phyloP scores from a whole-genome alignment of 2,113 vertebrate species.

The Serranochromis macrocephalus region DNA sequence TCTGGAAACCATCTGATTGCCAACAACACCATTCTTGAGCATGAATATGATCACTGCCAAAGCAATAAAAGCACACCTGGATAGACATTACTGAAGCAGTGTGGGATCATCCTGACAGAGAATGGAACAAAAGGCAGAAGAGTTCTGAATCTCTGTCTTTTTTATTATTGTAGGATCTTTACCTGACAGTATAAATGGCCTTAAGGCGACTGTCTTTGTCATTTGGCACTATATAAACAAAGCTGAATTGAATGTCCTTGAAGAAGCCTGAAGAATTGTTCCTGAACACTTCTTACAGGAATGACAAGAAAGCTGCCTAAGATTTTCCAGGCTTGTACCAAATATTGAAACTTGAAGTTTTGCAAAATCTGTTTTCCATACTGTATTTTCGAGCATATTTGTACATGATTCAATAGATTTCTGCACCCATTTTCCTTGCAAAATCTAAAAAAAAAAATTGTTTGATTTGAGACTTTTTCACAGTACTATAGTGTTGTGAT shows the following conservation, averaged over 20 bases:
- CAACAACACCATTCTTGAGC: background rate
- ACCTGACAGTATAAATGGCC: background rate
- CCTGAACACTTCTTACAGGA: background rate
- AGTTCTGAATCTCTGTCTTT: rapidly evolving
- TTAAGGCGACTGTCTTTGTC: rapidly evolving
- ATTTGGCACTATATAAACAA: background rate
- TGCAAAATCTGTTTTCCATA: background rate
- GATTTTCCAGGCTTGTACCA: background rate
- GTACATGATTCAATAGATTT: rapidly evolving
- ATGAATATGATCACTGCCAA: rapidly evolving
- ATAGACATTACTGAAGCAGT: background rate
- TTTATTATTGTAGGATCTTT: background rate
- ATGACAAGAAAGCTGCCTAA: background rate
- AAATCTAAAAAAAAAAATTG: too few relatives aligned
- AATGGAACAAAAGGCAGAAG: background rate
- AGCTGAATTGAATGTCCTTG: background rate
- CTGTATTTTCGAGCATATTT: background rate
- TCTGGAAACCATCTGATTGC: background rate
- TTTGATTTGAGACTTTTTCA: background rate
- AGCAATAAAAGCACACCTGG: background rate
- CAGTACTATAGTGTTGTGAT: background rate
- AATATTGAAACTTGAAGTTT: background rate
- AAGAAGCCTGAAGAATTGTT: background rate
- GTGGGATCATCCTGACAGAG: background rate
- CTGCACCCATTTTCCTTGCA: background rate